Conservation (phyloP, 2,113 vertebrate species). For the Tachycineta bicolor region DNA sequence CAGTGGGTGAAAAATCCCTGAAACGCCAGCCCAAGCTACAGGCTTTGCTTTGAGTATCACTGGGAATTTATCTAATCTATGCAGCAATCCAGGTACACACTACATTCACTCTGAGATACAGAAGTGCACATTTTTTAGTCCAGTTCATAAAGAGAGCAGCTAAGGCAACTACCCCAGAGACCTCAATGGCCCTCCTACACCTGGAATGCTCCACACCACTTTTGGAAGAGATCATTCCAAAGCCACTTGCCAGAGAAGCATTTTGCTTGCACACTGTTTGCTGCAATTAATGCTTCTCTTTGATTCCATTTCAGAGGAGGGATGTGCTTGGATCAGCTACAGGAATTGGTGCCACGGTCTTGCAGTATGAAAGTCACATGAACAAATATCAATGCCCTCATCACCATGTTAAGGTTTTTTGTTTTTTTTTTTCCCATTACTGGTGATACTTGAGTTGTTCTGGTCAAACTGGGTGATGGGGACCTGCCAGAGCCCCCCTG, state of each 20-base stretch:
- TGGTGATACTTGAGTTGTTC: not conserved
- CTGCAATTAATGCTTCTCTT: not conserved
- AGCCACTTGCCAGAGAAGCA: not conserved
- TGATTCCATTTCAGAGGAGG: not conserved
- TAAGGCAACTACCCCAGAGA: not conserved
- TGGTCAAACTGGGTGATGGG: not conserved
- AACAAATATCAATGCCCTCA: fast-evolving
- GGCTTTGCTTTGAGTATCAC: not conserved
- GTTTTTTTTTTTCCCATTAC: not conserved
- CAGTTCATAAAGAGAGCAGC: not conserved
- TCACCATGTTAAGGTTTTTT: fast-evolving
- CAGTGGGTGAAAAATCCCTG: conserved; percentile 8
- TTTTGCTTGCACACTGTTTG: not conserved
- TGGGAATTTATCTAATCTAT: conserved; percentile 1
- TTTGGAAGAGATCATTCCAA: not conserved
- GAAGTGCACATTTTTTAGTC: not conserved
- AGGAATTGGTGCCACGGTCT: not conserved
- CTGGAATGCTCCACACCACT: not conserved
- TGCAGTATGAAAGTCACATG: not conserved
- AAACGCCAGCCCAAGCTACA: not conserved
- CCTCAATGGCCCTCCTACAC: not conserved
- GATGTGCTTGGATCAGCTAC: not conserved
- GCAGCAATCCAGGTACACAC: not conserved
- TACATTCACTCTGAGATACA: not conserved
- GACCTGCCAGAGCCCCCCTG: not conserved